These are phyloP conservation scores for Coleophora flavipennella DNA, from an alignment of 2,888 invertebrate genomes.

Conservation along the genomic window DNA sequence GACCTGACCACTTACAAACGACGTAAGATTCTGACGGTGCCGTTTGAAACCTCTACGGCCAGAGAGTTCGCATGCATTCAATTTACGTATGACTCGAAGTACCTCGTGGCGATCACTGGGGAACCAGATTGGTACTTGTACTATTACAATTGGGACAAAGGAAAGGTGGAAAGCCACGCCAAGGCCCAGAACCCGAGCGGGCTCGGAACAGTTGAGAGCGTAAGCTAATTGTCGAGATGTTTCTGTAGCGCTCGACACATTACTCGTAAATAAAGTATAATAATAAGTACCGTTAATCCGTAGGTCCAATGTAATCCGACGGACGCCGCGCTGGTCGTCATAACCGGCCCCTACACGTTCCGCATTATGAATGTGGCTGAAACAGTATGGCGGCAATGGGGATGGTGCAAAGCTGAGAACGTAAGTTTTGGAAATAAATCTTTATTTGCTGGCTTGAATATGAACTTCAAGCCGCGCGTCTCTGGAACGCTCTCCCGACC, in stretches of 20 bases:
- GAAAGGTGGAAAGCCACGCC: slow-evolving; percentile 82
- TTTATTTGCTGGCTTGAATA: no score
- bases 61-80: slow-evolving; percentile 79
- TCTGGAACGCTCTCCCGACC: no score
- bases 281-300: no score
- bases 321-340: slow-evolving; percentile 81
- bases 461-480: no score
- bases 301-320: slow-evolving; percentile 85
- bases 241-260: no score
- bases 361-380: slow-evolving; percentile 84
- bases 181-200: slow-evolving; percentile 81
- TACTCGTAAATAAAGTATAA: no score
- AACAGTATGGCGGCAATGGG: slow-evolving; percentile 85
- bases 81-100: slow-evolving; percentile 88
- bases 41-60: slow-evolving; percentile 72
- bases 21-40: slow-evolving; percentile 77
- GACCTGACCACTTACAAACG: slow-evolving; percentile 80
- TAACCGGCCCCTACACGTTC: slow-evolving; percentile 77
- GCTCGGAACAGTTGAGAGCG: slow-evolving; percentile 73
- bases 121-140: slow-evolving; percentile 88
- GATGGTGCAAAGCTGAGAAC: slow-evolving; percentile 85
- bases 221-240: slow-evolving; percentile 21
- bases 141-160: slow-evolving; percentile 87
- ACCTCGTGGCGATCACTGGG: slow-evolving; percentile 84
- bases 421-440: no score